phyloP scores from a whole-genome alignment of 2,888 invertebrate species.

The Polydesmus complanatus region DNA sequence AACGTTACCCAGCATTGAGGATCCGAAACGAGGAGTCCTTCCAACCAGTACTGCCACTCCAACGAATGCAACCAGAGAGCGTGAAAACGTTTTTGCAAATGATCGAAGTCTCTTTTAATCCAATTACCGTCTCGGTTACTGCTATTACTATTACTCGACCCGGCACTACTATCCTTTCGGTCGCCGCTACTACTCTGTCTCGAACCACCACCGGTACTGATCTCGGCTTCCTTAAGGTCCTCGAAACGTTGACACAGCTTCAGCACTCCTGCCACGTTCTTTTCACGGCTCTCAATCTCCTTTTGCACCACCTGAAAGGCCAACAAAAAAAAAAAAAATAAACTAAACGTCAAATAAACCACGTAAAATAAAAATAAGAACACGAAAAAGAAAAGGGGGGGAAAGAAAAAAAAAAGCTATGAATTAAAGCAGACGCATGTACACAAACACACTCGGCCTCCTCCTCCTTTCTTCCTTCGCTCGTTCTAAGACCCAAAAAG shows the following conservation, averaged over 20 bases:
- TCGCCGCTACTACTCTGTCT: background rate
- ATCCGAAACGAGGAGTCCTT: constrained; percentile 45
- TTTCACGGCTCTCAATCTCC: constrained; percentile 68
- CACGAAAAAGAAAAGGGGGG: background rate
- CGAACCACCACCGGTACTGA: constrained; percentile 1
- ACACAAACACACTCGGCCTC: background rate
- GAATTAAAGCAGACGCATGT: background rate
- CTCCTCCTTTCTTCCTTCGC: background rate
- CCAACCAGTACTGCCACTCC: constrained; percentile 84
- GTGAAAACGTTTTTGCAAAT: constrained; percentile 78
- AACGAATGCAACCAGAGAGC: constrained; percentile 72
- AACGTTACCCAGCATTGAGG: background rate
- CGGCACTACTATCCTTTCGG: constrained; percentile 1
- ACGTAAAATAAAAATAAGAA: too few species aligned
- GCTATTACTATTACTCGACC: constrained; percentile 32
- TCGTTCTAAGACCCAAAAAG: background rate
- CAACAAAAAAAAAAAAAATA: constrained; percentile 22
- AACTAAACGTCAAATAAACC: too few species aligned
- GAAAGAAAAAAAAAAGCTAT: background rate
- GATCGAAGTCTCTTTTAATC: constrained; percentile 27
- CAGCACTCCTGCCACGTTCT: constrained; percentile 31
- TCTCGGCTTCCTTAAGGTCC: constrained; percentile 16
- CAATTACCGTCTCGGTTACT: constrained; percentile 36
- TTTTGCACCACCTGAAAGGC: constrained; percentile 68
- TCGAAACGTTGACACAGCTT: constrained; percentile 31